Conservation (phyloP, 2,888 invertebrate genomes). For the Chesias legatella region DNA sequence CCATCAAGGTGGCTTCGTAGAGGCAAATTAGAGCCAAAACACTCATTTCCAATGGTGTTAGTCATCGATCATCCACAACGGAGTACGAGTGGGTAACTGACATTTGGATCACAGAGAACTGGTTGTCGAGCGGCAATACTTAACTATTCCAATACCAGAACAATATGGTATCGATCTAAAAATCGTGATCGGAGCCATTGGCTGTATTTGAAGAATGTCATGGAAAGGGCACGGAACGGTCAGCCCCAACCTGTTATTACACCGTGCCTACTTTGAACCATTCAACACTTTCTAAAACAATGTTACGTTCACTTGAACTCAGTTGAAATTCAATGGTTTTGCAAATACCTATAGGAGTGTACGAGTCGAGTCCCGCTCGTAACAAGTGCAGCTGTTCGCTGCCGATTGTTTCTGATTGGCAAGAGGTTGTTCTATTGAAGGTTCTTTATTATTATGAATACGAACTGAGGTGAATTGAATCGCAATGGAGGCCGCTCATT, state of each 20-base stretch:
- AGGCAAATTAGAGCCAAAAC: no score
- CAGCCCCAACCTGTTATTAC: constrained; percentile 47
- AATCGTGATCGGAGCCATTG: constrained; percentile 50
- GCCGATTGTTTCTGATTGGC: constrained; percentile 9
- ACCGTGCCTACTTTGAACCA: constrained; percentile 44
- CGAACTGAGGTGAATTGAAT: not conserved
- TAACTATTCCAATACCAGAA: constrained; percentile 13
- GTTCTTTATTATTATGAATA: not conserved
- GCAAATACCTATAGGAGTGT: constrained; percentile 14
- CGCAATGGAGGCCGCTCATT: no score
- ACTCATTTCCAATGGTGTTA: no score
- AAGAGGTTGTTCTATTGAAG: not conserved
- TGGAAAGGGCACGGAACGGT: constrained; percentile 56
- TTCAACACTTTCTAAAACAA: constrained; percentile 69
- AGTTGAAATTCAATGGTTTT: constrained; percentile 64
- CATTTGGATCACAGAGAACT: constrained; percentile 1
- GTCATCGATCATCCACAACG: no score
- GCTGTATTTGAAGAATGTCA: constrained; percentile 54
- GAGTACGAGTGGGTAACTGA: not conserved
- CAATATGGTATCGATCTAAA: constrained; percentile 34
- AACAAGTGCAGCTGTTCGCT: constrained; percentile 3
- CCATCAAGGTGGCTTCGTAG: not conserved
- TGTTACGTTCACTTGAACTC: constrained; percentile 58
- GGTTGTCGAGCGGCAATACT: constrained; percentile 6
- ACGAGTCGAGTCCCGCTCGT: constrained; percentile 1